phyloP scores from a whole-genome alignment of 92 coral and sea anemone species.

The Actinernus sp. region DNA sequence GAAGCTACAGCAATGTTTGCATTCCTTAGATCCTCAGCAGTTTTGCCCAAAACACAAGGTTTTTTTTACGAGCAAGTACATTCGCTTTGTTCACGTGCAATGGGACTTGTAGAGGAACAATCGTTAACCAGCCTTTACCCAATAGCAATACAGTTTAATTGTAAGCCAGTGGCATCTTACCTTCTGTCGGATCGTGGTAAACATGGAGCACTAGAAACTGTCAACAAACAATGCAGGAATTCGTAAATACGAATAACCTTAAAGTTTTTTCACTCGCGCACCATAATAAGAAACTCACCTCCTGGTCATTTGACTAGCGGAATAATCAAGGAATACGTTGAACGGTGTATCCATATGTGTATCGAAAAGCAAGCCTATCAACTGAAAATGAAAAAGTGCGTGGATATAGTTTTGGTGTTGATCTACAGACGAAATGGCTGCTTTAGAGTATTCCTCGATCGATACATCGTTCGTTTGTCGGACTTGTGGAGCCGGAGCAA shows the following conservation, averaged over 20 bases:
- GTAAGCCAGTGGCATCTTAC: constrained; percentile 45
- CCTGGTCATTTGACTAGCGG: constrained; percentile 50
- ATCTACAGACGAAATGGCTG: constrained; percentile 60
- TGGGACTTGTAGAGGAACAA: constrained; percentile 54
- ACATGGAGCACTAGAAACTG: constrained; percentile 25
- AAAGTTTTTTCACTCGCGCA: constrained; percentile 47
- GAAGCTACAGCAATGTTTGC: constrained; percentile 53
- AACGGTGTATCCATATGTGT: constrained; percentile 50
- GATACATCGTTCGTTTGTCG: constrained; percentile 20
- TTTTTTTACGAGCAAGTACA: constrained; percentile 42
- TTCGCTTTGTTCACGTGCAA: constrained; percentile 29
- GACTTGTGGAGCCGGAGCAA: constrained; percentile 42
- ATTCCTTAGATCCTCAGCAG: constrained; percentile 42
- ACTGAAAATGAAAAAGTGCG: too few species aligned
- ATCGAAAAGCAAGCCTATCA: constrained; percentile 28
- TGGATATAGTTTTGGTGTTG: constrained; percentile 31
- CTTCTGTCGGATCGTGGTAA: constrained; percentile 57
- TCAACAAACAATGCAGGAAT: constrained; percentile 31
- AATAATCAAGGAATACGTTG: constrained; percentile 37
- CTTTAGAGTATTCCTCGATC: constrained; percentile 53
- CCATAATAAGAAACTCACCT: constrained; percentile 37
- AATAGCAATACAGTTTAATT: constrained; percentile 52
- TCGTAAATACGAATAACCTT: constrained; percentile 31
- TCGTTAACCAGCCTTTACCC: constrained; percentile 36
- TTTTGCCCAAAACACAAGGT: constrained; percentile 28